Conservation (phyloP, 2,113 vertebrate species). For the Semnopithecus entellus region DNA sequence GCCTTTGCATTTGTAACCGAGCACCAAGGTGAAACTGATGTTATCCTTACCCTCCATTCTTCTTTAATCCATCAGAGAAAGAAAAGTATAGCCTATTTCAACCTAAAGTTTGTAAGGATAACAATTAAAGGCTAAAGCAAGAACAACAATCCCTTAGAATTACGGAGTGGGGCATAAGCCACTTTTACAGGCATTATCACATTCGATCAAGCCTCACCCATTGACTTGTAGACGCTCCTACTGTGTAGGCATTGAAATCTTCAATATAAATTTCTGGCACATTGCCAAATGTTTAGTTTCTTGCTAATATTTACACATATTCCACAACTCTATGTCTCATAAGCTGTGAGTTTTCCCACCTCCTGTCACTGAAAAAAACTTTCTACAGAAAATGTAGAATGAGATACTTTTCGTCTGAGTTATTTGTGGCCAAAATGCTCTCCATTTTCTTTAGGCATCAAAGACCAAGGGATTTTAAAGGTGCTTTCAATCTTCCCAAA, state of each 20-base stretch:
- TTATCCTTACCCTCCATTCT: neutral
- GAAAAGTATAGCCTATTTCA: neutral
- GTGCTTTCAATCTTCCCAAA: neutral
- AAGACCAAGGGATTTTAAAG: neutral
- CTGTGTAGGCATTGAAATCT: neutral
- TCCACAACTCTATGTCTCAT: neutral
- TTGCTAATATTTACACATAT: neutral
- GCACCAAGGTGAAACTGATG: neutral
- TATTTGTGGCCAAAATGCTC: neutral
- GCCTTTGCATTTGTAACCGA: neutral
- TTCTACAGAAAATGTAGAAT: neutral
- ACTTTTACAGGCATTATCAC: neutral
- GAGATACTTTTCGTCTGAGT: neutral
- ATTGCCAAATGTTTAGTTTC: slow-evolving; percentile 33
- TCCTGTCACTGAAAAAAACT: slow-evolving; percentile 29
- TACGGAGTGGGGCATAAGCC: neutral
- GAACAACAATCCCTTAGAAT: neutral
- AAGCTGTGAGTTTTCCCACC: slow-evolving; percentile 46
- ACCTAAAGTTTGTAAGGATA: neutral
- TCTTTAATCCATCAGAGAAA: neutral
- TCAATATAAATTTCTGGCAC: slow-evolving; percentile 42
- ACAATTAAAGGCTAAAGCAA: neutral
- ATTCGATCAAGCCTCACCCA: neutral
- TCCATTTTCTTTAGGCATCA: neutral
- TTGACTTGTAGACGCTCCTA: neutral